phyloP scores from a whole-genome alignment of 2,888 invertebrate genomes.

The Acutogordius australiensis region DNA sequence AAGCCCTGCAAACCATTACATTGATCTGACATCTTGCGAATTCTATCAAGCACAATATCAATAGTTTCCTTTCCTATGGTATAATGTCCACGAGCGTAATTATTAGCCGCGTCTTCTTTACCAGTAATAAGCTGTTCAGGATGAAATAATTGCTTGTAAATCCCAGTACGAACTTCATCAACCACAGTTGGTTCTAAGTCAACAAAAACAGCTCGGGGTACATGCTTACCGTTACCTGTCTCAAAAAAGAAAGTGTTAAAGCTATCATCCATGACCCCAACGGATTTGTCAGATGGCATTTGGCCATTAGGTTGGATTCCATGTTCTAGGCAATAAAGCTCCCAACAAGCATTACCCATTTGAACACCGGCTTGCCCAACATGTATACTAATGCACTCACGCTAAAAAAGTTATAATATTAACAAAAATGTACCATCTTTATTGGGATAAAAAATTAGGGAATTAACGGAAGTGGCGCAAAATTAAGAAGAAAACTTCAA shows the following conservation, averaged over 20 bases:
- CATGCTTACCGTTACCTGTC: conserved; percentile 73
- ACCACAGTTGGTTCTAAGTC: conserved; percentile 58
- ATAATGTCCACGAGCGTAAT: conserved; percentile 87
- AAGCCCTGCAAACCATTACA: conserved; percentile 45
- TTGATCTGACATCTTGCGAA: conserved; percentile 47
- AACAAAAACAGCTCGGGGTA: conserved; percentile 65
- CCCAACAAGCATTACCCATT: conserved; percentile 20
- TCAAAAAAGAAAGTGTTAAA: conserved; percentile 32
- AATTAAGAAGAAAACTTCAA: no score
- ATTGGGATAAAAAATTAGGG: no score
- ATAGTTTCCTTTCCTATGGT: conserved; percentile 57
- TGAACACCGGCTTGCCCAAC: conserved; percentile 29
- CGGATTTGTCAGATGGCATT: conserved; percentile 60
- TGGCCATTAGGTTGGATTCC: conserved; percentile 43
- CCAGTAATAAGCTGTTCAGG: conserved; percentile 85
- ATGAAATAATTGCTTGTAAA: conserved; percentile 72
- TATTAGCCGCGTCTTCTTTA: conserved; percentile 87
- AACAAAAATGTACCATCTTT: no score
- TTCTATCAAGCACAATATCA: conserved; percentile 38
- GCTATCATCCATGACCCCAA: conserved; percentile 23
- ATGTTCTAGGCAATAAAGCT: conserved; percentile 30
- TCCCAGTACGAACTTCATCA: conserved; percentile 26
- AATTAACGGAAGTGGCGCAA: no score
- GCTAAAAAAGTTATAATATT: no score
- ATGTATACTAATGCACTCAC: conserved; percentile 27